phyloP scores from a whole-genome alignment of 2,888 invertebrate genomes.

The Slavum lentiscoides region DNA sequence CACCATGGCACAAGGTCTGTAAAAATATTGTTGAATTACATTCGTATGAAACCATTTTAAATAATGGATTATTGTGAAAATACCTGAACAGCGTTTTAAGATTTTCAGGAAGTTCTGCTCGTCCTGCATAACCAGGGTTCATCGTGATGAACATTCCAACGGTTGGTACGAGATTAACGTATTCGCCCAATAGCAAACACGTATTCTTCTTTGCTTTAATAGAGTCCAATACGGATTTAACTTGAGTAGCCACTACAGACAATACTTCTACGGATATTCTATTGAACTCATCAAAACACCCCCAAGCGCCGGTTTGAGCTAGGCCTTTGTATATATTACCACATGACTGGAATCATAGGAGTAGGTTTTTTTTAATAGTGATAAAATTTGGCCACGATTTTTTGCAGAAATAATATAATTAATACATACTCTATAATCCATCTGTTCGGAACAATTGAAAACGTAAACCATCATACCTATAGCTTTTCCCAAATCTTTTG shows the following conservation, averaged over 20 bases:
- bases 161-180: slow-evolving; percentile 74
- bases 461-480: slow-evolving; percentile 95
- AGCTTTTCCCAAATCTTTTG: slow-evolving; percentile 66
- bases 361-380: too few relatives aligned
- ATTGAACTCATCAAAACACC: slow-evolving; percentile 96
- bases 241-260: slow-evolving; percentile 94
- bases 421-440: slow-evolving; percentile 79
- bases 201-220: slow-evolving; percentile 77
- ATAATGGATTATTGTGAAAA: background rate
- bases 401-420: background rate
- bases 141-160: slow-evolving; percentile 93
- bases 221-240: slow-evolving; percentile 82
- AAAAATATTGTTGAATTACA: background rate
- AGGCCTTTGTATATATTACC: slow-evolving; percentile 94
- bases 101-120: slow-evolving; percentile 86
- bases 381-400: too few relatives aligned
- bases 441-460: slow-evolving; percentile 96
- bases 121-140: slow-evolving; percentile 94
- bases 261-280: slow-evolving; percentile 91
- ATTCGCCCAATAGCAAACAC: slow-evolving; percentile 85
- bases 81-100: slow-evolving; percentile 64
- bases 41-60: background rate
- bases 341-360: slow-evolving; percentile 66
- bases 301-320: slow-evolving; percentile 94
- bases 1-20: slow-evolving; percentile 94